These are phyloP conservation scores for Conopomorpha cramerella DNA, from an alignment of 1,140 invertebrate genomes.

Conservation along the genomic window DNA sequence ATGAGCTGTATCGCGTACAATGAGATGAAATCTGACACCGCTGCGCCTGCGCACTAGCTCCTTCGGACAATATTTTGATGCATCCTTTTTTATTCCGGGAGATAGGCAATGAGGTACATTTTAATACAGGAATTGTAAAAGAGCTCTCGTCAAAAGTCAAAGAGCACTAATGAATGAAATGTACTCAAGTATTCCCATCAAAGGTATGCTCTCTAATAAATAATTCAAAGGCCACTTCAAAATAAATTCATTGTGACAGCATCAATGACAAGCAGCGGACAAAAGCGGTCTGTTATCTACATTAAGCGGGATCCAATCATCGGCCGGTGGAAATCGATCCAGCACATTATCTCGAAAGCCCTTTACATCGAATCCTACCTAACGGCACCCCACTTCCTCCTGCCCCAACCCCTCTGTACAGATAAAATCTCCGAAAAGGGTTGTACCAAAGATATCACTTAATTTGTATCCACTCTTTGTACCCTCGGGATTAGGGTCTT, in stretches of 20 bases:
- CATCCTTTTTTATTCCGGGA: not conserved
- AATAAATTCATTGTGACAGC: no score
- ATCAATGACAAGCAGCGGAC: no score
- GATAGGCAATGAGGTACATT: no score
- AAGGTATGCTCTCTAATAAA: no score
- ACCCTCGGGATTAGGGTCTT: conserved; percentile 37
- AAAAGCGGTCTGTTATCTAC: no score
- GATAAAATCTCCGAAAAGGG: conserved; percentile 58
- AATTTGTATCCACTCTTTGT: conserved; percentile 58
- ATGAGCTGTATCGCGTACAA: conserved; percentile 56
- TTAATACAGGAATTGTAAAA: no score
- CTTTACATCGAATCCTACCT: no score
- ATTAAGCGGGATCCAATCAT: conserved; percentile 49
- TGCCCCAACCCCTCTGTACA: conserved; percentile 41
- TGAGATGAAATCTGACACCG: conserved; percentile 56
- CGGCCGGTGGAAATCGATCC: conserved; percentile 54
- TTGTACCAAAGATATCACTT: conserved; percentile 57
- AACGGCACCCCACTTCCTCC: no score
- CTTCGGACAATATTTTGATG: conserved; percentile 9
- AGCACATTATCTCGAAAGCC: conserved; percentile 56
- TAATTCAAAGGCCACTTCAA: no score
- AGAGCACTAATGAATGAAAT: no score
- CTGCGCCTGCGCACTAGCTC: conserved; percentile 39
- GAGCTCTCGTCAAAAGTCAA: no score
- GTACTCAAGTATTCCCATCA: no score